Evolutionary conservation across 1,140 invertebrate species (phyloP), one percentile per base, ranked within the genome.

Genomic region (Pseudachorutes palmiensis): DNA sequence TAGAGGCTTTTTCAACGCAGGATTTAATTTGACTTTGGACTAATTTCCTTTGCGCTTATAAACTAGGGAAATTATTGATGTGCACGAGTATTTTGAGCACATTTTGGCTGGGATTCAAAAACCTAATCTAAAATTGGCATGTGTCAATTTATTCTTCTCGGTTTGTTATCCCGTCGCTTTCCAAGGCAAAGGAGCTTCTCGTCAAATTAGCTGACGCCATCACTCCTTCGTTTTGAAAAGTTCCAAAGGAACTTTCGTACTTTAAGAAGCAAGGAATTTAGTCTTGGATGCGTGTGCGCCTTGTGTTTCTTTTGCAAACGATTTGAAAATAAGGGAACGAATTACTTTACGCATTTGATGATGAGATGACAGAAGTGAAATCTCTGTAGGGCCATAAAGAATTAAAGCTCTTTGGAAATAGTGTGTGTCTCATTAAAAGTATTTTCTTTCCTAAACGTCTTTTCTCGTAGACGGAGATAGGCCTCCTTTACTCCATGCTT

Each of bases 291-390:
- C n/a, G n/a, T n/a, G n/a, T n/a, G n/a, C n/a, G n/a, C n/a, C n/a
- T n/a, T n/a, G n/a, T n/a, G n/a, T n/a, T n/a, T n/a, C n/a, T n/a
- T n/a, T 45, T 45, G 36, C 36, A 45, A 12, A 12, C 9, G 36
- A 45, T 45, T 45, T 45, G 9, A 19, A 45, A 45, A 19, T 9
- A 45, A 19, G 36, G 9, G 19, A 12, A 9, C 36, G 9, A 45
- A 19, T 19, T 19, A 12, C 36, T 45, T 45, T 45, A 9, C 19
- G 9, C 36, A 19, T 55, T 55, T 55, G 51, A 55, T 55, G 51
- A 55, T 55, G 51, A 55, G 51, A 19, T 55, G 51, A 55, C 9
- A 55, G 51, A 24, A 55, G 24, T 14, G 51, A 55, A 55, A 55
- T 55, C 51, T 55, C 51, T 5, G 24, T 14, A 55, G 51, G 24